Conservation (phyloP, 2,888 invertebrate genomes). For the Aspidiotus destructor region DNA sequence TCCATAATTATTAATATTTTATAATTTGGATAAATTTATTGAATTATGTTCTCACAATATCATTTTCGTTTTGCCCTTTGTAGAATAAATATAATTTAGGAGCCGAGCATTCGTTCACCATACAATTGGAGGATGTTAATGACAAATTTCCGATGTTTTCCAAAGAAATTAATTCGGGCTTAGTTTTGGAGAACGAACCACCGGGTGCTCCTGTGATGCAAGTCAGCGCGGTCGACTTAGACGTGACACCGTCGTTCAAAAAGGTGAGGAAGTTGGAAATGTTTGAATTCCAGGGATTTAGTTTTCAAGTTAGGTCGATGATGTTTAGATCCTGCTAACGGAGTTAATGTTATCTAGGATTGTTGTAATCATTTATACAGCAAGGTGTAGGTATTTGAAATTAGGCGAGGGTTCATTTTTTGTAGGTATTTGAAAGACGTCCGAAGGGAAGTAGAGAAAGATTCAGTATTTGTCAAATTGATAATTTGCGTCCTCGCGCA, state of each 20-base stretch:
- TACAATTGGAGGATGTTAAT: constrained; percentile 77
- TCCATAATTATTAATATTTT: constrained; percentile 6
- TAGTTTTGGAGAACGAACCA: constrained; percentile 75
- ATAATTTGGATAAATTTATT: background rate
- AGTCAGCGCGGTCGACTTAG: constrained; percentile 74
- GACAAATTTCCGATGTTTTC: constrained; percentile 82
- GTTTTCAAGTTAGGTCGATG: too few relatives aligned
- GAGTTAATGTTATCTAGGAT: too few relatives aligned
- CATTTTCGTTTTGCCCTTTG: background rate
- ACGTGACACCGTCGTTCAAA: constrained; percentile 73
- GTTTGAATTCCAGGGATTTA: too few relatives aligned
- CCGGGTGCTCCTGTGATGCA: constrained; percentile 78
- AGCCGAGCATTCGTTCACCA: constrained; percentile 65
- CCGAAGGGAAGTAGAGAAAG: too few relatives aligned
- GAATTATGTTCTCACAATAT: constrained; percentile 9
- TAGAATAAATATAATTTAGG: constrained; percentile 70
- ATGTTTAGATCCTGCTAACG: too few relatives aligned
- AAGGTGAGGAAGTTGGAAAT: constrained; percentile 44
- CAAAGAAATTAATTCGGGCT: constrained; percentile 62
- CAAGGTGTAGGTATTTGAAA: too few relatives aligned
- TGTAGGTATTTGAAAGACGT: too few relatives aligned
- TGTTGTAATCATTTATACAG: too few relatives aligned
- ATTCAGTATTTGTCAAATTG: too few relatives aligned
- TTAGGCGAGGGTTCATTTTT: too few relatives aligned
- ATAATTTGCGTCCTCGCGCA: too few relatives aligned